These are phyloP conservation scores for Syngnathoides biaculeatus DNA, from an alignment of 2,113 vertebrate species.

Conservation along the genomic window DNA sequence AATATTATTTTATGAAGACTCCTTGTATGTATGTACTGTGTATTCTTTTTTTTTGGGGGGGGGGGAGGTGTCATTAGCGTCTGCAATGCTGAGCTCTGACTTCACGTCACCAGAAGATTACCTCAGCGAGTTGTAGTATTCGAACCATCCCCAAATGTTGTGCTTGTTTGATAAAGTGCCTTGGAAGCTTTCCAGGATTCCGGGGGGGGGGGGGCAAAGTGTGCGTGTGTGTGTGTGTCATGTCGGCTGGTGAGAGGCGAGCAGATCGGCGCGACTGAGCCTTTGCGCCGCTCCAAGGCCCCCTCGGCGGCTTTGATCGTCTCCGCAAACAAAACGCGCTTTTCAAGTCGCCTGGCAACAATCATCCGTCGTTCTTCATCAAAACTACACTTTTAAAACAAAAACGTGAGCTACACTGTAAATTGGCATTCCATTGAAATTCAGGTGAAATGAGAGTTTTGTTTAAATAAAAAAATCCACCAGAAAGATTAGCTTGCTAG, in stretches of 20 bases:
- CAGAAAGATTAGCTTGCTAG: no score
- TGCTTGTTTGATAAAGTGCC: conserved; percentile 50
- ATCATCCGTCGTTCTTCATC: not conserved
- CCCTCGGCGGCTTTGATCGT: not conserved
- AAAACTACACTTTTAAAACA: not conserved
- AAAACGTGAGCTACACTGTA: not conserved
- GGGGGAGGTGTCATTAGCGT: not conserved
- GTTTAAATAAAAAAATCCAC: no score
- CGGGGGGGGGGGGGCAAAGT: no score
- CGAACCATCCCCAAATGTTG: conserved; percentile 45
- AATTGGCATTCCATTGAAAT: no score
- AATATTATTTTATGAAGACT: no score
- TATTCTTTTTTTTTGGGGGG: no score
- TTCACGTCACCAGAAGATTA: not conserved
- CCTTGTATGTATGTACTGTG: no score
- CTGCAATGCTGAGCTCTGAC: not conserved
- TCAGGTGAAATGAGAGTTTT: no score
- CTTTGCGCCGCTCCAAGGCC: not conserved
- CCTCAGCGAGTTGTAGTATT: not conserved
- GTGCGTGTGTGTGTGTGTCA: not conserved
- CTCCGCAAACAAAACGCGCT: not conserved
- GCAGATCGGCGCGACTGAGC: not conserved
- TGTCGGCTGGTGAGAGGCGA: no score
- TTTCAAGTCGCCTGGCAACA: not conserved
- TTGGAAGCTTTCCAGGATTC: conserved; percentile 64